Percentiles rank a stretch among this genome's conserved stretches.
Conservation (phyloP, 2,888 invertebrate genomes). For the Oscheius onirici region DNA sequence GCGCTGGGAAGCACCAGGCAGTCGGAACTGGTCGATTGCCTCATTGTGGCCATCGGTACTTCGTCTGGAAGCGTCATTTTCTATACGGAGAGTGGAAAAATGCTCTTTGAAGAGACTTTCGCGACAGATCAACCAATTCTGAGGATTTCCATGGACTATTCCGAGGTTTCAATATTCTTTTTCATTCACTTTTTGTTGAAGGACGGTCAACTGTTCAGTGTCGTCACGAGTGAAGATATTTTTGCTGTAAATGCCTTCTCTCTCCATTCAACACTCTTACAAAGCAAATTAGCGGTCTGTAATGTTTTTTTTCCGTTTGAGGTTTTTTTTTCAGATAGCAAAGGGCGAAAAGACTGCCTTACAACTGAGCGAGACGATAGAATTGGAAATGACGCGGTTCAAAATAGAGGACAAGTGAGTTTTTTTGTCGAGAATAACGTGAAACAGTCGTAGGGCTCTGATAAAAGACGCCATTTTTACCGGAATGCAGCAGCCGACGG, state of each 20-base stretch:
- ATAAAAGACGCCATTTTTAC: slow-evolving; percentile 49
- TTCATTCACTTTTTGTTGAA: slow-evolving; percentile 31
- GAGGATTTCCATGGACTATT: slow-evolving; percentile 54
- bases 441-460: no score
- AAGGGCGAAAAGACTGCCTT: slow-evolving; percentile 51
- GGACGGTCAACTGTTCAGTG: slow-evolving; percentile 54
- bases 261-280: slow-evolving; percentile 51
- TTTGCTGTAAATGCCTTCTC: slow-evolving; percentile 55
- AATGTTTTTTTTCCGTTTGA: not conserved
- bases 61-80: slow-evolving; percentile 52
- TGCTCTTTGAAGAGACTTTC: slow-evolving; percentile 61
- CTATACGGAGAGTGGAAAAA: slow-evolving; percentile 64
- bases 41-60: slow-evolving; percentile 44
- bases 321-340: slow-evolving; percentile 37
- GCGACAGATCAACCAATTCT: slow-evolving; percentile 50
- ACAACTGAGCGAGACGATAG: slow-evolving; percentile 56
- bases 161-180: slow-evolving; percentile 32
- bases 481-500: slow-evolving; percentile 47
- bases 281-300: slow-evolving; percentile 49
- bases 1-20: slow-evolving; percentile 44
- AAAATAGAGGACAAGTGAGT: slow-evolving; percentile 38
- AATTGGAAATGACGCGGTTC: slow-evolving; percentile 52
- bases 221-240: slow-evolving; percentile 44
- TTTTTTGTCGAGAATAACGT: not conserved
- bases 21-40: slow-evolving; percentile 44